Evolutionary conservation across 2,888 invertebrate species (phyloP).

Genomic region (Electrophaes corylata): DNA sequence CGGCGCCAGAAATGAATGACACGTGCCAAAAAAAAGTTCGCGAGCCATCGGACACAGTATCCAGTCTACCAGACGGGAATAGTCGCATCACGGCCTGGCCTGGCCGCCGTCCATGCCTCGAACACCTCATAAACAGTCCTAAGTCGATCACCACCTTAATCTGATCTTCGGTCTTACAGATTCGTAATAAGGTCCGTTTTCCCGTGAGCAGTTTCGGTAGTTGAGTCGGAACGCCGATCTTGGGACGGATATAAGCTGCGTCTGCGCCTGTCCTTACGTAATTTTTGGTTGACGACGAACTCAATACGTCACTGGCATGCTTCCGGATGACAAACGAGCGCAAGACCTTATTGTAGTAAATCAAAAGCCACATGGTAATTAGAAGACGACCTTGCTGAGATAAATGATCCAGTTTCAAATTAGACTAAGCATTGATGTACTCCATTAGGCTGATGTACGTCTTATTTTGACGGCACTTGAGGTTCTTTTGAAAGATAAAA

Average conservation of each 20-base stretch:
- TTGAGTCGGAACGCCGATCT: conserved; percentile 51
- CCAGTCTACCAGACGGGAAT: conserved; percentile 80
- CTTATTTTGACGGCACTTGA: conserved; percentile 52
- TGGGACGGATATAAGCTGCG: conserved; percentile 74
- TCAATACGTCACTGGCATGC: conserved; percentile 74
- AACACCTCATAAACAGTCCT: conserved; percentile 55
- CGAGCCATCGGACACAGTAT: conserved; percentile 68
- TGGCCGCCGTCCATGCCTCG: conserved; percentile 75
- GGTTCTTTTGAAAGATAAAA: conserved; percentile 41
- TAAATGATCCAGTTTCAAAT: conserved; percentile 48
- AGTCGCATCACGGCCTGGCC: conserved; percentile 80
- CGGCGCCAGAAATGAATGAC: conserved; percentile 69
- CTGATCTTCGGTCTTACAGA: conserved; percentile 64
- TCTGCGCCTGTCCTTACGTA: conserved; percentile 78
- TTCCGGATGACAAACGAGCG: conserved; percentile 75
- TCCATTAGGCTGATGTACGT: conserved; percentile 50
- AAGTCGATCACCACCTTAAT: conserved; percentile 53
- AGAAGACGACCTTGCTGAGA: conserved; percentile 57
- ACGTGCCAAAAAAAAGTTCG: conserved; percentile 66
- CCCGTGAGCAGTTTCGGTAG: conserved; percentile 46
- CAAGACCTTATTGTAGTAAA: conserved; percentile 57
- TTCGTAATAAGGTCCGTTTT: conserved; percentile 59
- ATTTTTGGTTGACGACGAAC: conserved; percentile 77
- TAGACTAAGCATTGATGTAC: conserved; percentile 49
- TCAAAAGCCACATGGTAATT: conserved; percentile 56